Percentiles rank a stretch among this genome's conserved stretches.
phyloP scores from a whole-genome alignment of 2,113 vertebrate genomes.

The Alethe castanea region DNA sequence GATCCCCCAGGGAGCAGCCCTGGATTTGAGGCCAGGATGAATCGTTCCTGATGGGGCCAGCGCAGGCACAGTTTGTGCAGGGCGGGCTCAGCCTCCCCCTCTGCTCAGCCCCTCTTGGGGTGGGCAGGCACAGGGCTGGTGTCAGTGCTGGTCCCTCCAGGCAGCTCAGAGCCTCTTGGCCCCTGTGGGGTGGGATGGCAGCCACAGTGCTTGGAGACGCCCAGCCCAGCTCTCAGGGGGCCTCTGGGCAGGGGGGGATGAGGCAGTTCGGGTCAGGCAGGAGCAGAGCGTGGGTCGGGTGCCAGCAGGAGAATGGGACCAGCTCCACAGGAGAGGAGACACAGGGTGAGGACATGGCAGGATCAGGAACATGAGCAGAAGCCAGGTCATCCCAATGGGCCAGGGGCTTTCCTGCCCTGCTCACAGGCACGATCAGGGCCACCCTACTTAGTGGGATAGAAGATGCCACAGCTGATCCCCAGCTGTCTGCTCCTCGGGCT shows the following conservation, averaged over 20 bases:
- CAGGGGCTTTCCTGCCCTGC: constrained; percentile 2
- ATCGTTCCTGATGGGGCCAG: neutral
- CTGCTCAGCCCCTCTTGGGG: neutral
- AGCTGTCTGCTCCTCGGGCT: neutral
- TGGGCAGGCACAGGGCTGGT: neutral
- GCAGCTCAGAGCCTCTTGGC: neutral
- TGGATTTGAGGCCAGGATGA: neutral
- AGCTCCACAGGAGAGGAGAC: constrained; percentile 14
- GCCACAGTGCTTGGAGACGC: neutral
- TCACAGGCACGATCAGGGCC: constrained; percentile 4
- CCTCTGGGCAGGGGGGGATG: neutral
- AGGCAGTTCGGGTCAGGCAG: neutral
- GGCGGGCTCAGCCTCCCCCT: neutral
- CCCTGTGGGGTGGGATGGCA: neutral
- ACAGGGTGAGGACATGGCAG: neutral
- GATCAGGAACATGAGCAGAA: constrained; percentile 15
- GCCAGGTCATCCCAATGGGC: neutral
- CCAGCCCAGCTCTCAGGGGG: neutral
- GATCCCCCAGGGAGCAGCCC: neutral
- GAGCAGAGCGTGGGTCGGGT: neutral
- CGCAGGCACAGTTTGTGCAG: neutral
- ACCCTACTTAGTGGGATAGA: constrained; percentile 45
- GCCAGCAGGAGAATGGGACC: neutral
- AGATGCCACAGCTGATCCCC: constrained; percentile 15
- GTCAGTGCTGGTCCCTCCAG: neutral